Evolutionary conservation across 2,888 invertebrate genomes (phyloP), one percentile per base, ranked within the genome.

Genomic region (Nomada flava): DNA sequence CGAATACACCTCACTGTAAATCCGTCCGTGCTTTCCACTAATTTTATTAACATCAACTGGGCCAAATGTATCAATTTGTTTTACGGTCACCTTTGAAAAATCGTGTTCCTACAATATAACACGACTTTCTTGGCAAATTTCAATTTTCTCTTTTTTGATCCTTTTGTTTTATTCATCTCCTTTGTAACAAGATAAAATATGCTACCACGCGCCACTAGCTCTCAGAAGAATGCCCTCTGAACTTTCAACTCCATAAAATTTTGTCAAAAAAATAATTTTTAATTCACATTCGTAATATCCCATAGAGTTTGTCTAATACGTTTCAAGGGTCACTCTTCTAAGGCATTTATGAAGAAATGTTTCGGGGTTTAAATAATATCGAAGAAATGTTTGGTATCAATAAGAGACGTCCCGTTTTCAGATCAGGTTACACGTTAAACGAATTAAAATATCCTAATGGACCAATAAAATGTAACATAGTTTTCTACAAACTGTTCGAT

Each of bases 21-120:
- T 85, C 62, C 67, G 57, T 83, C 76, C 76, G 69, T 78, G 82
- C 82, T 84, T 86, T 85, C 86, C 86, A 85, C 81, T 63, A 59
- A 79, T 60, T 88, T 86, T 70, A 78, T 62, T 59, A 88, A 85
- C 84, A 72, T 82, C 84, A 89, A 89, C 89, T 88, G 89, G 88
- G 64, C 81, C 88, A 86, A 86, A 79, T 42, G 44, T 69, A 0
- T 36, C 11, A 7, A 2, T 29, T 60, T 15, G 47, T 50, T 36
- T 15, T 15, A 50, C 2, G 10, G 70, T n/a, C 63, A 10, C 29
- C 55, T 44, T 70, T 29, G 36, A 57, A 77, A 73, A 70, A 65
- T 47, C 36, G 71, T 36, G 72, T 64, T 62, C 42, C 52, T 44
- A 18, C 18, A 42, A 20, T 60, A 29, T 13, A 18, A 5, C 57